Conservation (phyloP, 2,797 vertebrate genomes). For the Onychomys torridus region DNA sequence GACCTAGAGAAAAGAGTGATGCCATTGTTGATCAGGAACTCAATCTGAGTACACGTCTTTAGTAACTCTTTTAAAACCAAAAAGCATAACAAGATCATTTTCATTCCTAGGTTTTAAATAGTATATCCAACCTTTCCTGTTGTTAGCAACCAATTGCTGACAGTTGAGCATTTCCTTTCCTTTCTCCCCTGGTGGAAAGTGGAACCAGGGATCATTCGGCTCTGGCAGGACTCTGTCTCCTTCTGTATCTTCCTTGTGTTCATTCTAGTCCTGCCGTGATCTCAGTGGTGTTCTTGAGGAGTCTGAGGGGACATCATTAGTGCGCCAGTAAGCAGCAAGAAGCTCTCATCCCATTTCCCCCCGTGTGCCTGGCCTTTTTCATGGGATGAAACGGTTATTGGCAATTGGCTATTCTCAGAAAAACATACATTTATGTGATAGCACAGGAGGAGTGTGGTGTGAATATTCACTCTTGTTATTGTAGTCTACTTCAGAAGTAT, state of each 20-base stretch:
- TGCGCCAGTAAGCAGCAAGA: background rate
- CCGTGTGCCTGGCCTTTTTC: background rate
- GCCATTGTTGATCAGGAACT: constrained; percentile 9
- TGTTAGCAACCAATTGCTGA: constrained; percentile 8
- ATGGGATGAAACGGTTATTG: constrained; percentile 17
- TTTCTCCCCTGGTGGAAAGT: background rate
- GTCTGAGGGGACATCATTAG: background rate
- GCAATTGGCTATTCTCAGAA: constrained; percentile 54
- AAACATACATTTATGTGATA: background rate
- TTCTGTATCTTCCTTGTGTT: background rate
- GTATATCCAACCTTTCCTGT: background rate
- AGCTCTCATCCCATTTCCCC: background rate
- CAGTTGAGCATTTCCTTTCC: background rate
- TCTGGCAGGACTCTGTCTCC: background rate
- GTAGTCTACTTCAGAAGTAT: constrained; percentile 1
- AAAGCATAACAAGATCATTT: background rate
- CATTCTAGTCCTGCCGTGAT: constrained; percentile 30
- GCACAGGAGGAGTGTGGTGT: background rate
- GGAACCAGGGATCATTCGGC: background rate
- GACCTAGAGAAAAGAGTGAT: background rate
- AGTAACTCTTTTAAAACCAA: constrained; percentile 45
- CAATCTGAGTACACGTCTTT: constrained; percentile 11
- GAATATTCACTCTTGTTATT: background rate
- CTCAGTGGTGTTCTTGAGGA: constrained; percentile 16
- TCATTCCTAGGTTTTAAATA: background rate